Evolutionary conservation across 2,113 vertebrate species (phyloP), one percentile per base, ranked within the genome.

Genomic region (Callipepla squamata): DNA sequence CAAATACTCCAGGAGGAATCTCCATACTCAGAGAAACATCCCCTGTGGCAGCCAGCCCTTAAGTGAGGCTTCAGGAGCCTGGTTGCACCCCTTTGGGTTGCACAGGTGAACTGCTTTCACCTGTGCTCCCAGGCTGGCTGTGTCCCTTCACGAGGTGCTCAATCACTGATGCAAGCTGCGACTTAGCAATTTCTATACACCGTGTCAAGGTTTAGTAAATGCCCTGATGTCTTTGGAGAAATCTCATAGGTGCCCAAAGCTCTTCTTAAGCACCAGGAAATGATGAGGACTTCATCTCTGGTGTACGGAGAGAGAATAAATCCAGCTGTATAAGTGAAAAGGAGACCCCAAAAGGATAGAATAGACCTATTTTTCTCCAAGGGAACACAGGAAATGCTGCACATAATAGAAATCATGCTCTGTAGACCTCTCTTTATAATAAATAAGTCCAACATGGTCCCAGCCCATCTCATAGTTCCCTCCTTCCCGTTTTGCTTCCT

Each of bases 251-350:
- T 42, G 30, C 26, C 51, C 48, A 76, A 87, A 87, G 12, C 53
- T 87, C 6, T 53, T 85, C 66, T 22, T 11, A 85, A 30, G 45
- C 78, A 85, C 69, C 81, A 92, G 85, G 79, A 95, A 92, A 53
- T 25, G 7, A 77, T 53, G 62, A 94, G 44, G 28, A 65, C 20
- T 75, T 87, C 0, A 1, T 45, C 36, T 87, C 85, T 45, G n/a
- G 22, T 66, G 6, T 34, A 32, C 9, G 30, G 48, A 66, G 76
- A 73, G 11, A 82, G 45, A 86, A n/a, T 83, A 80, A 92, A 28
- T 16, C 22, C 87, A 80, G 20, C 40, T 82, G 7, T 28, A 36
- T 9, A 79, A 70, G 40, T 23, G 65, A 57, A 92, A 89, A 65
- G 11, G 67, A 40, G 25, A 65, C 32, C 66, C n/a, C 63, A 11